These are phyloP conservation scores for Brachyopa scutellaris DNA, from an alignment of 2,888 invertebrate species.

Conservation along the genomic window DNA sequence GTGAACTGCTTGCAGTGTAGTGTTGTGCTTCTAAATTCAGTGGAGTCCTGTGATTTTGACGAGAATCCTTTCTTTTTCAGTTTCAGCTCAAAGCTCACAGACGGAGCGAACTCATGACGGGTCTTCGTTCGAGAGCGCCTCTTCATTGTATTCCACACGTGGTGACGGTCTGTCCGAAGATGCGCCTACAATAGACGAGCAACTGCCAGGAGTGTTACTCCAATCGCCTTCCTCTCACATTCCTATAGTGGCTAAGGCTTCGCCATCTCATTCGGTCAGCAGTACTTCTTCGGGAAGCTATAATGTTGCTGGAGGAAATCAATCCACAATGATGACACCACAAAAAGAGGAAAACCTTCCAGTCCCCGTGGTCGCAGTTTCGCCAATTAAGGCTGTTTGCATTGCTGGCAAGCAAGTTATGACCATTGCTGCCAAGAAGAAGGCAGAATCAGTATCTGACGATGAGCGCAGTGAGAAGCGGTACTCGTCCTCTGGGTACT, in stretches of 20 bases:
- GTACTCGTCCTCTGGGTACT: conserved; percentile 89
- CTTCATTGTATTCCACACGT: conserved; percentile 90
- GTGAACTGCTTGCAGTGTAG: conserved; percentile 78
- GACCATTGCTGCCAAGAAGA: conserved; percentile 73
- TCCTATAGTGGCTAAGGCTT: conserved; percentile 75
- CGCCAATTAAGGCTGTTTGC: conserved; percentile 41
- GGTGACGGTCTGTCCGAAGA: conserved; percentile 87
- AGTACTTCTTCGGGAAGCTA: conserved; percentile 85
- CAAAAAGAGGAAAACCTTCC: conserved; percentile 61
- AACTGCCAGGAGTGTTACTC: conserved; percentile 46
- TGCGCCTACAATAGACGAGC: conserved; percentile 83
- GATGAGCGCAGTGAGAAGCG: conserved; percentile 87
- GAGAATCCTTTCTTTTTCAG: conserved; percentile 72
- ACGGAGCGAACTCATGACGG: conserved; percentile 87
- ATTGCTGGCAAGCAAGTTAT: conserved; percentile 34
- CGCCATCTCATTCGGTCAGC: conserved; percentile 84
- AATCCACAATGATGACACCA: conserved; percentile 73
- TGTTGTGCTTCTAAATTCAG: conserved; percentile 20
- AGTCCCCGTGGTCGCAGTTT: conserved; percentile 32
- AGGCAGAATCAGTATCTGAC: conserved; percentile 85
- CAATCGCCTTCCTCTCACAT: conserved; percentile 72
- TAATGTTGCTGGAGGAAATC: conserved; percentile 81
- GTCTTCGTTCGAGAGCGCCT: conserved; percentile 94
- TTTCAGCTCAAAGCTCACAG: conserved; percentile 81
- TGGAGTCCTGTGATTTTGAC: not conserved